A percentile compares a stretch with the other conserved stretches of the same genome.
Conservation (phyloP, 2,797 vertebrate species). For the Phrynocephalus guinanensis region DNA sequence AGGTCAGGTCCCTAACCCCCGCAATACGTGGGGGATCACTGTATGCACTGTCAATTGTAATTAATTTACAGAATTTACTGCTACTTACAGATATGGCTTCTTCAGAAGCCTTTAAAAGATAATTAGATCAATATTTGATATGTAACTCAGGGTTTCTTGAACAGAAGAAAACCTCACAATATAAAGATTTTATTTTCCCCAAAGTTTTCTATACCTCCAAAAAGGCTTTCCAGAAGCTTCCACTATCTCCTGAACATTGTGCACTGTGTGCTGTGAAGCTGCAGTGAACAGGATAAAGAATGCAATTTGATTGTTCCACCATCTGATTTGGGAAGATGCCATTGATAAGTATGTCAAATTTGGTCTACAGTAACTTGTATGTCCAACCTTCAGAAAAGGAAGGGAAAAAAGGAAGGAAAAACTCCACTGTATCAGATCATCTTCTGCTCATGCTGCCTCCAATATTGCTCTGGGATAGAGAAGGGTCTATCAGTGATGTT, state of each 20-base stretch:
- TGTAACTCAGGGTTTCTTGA: not conserved
- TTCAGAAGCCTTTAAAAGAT: not conserved
- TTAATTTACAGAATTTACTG: not conserved
- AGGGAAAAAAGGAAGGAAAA: not conserved
- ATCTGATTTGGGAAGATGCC: not conserved
- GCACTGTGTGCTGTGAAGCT: not conserved
- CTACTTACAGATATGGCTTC: not conserved
- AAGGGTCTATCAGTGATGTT: not conserved
- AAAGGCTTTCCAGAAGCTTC: not conserved
- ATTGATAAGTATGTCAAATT: not conserved
- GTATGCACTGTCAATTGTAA: too few species aligned
- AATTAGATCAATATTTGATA: not conserved
- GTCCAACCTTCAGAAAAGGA: not conserved
- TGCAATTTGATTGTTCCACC: not conserved
- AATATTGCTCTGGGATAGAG: not conserved
- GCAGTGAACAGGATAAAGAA: not conserved
- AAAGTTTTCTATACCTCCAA: not conserved
- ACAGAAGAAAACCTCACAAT: not conserved
- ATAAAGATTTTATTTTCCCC: not conserved
- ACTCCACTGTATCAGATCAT: not conserved
- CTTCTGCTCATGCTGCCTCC: not conserved
- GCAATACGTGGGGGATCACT: too few species aligned
- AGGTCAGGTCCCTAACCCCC: too few species aligned
- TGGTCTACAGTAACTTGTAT: not conserved
- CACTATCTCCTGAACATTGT: not conserved